Evolutionary conservation across 64 coral and sea anemone species (phyloP).

Genomic region (Dendrophyllia cribrosa): DNA sequence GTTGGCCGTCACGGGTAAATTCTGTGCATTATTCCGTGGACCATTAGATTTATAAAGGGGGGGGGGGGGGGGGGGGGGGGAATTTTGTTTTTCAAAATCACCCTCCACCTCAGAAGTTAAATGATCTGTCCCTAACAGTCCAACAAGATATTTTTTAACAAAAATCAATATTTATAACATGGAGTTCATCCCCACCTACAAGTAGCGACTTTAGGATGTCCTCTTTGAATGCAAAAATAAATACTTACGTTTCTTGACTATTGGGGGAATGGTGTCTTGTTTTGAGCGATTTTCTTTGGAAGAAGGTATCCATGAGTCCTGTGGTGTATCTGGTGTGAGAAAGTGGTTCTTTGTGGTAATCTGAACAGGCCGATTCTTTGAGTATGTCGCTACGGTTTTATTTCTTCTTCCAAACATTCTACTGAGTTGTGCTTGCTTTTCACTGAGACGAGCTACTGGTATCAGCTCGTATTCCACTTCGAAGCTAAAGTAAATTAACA

Average conservation of each 20-base stretch:
- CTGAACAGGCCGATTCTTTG: slow-evolving; percentile 50
- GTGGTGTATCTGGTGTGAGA: slow-evolving; percentile 63
- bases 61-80: no score
- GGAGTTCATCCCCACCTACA: no score
- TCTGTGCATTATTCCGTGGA: no score
- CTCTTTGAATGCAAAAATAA: neutral
- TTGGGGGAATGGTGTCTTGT: neutral
- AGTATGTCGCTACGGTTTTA: slow-evolving; percentile 57
- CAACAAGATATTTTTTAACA: no score
- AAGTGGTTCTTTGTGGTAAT: slow-evolving; percentile 43
- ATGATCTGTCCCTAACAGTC: no score
- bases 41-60: no score
- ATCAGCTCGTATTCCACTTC: neutral
- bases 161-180: no score
- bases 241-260: neutral
- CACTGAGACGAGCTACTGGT: neutral
- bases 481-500: neutral
- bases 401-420: slow-evolving; percentile 45
- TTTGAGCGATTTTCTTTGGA: neutral
- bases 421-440: neutral
- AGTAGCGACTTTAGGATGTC: no score
- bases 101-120: no score
- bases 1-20: no score
- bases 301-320: slow-evolving; percentile 21
- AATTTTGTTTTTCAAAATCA: no score